phyloP scores from a whole-genome alignment of 2,888 invertebrate species.

The Capitulum mitella region DNA sequence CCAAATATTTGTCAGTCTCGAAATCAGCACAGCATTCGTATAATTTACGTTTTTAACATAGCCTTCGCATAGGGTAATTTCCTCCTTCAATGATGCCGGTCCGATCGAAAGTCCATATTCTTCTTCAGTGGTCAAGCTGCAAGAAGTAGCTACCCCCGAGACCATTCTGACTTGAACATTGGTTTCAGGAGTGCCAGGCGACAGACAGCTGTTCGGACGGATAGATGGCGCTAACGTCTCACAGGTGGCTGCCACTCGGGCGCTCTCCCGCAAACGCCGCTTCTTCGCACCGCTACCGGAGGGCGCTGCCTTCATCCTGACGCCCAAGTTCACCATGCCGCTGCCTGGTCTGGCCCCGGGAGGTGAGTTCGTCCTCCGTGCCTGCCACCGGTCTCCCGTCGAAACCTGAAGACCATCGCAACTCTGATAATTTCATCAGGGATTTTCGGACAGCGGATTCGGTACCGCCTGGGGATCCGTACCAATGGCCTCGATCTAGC shows the following conservation, averaged over 20 bases:
- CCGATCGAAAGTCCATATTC: neutral
- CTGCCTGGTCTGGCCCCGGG: neutral
- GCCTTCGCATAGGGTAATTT: neutral
- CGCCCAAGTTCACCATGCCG: slow-evolving; percentile 22
- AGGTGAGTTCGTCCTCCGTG: too few species aligned
- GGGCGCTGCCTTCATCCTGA: slow-evolving; percentile 12
- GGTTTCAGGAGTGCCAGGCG: neutral
- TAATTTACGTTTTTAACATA: neutral
- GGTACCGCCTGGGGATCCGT: too few species aligned
- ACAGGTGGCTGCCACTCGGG: neutral
- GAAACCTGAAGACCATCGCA: too few species aligned
- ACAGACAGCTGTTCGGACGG: neutral
- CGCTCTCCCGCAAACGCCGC: neutral
- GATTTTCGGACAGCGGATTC: too few species aligned
- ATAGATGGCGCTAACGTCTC: neutral
- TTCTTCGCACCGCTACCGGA: slow-evolving; percentile 14
- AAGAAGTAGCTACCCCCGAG: too few species aligned
- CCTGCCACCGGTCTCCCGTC: too few species aligned
- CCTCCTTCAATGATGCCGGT: neutral
- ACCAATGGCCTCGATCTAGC: too few species aligned
- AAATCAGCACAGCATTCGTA: too few species aligned
- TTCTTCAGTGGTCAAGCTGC: neutral
- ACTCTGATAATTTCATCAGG: too few species aligned
- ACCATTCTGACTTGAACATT: neutral
- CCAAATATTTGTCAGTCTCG: neutral